Percentiles rank a stretch among this genome's conserved stretches.
Conservation (phyloP, 2,888 invertebrate species). For the Poecilus cupreus region DNA sequence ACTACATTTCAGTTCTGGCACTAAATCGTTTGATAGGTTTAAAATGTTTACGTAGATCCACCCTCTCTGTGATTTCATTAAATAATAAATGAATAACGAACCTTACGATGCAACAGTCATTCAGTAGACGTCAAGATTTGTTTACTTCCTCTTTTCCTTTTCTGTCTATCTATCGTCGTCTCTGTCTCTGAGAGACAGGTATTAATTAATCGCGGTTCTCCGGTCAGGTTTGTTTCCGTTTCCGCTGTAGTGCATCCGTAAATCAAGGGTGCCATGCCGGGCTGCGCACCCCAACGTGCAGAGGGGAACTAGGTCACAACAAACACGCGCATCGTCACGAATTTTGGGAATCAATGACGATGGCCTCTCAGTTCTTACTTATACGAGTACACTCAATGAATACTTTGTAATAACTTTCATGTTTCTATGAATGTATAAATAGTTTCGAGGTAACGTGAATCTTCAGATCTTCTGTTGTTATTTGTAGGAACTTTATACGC, state of each 20-base stretch:
- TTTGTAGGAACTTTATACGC: no score
- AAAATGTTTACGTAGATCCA: no score
- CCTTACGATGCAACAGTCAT: neutral
- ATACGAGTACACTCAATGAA: no score
- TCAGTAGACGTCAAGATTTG: conserved; percentile 4
- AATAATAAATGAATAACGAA: neutral
- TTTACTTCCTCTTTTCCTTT: neutral
- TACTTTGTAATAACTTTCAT: no score
- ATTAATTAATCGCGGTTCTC: conserved; percentile 53
- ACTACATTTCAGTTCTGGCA: no score
- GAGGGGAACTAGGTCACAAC: conserved; percentile 3
- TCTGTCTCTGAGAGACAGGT: neutral
- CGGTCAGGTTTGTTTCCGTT: conserved; percentile 49
- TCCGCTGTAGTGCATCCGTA: conserved; percentile 44
- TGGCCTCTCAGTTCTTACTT: no score
- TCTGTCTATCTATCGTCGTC: conserved; percentile 2
- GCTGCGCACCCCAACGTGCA: neutral
- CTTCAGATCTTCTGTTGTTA: no score
- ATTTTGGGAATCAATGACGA: conserved; percentile 35
- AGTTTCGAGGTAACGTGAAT: no score
- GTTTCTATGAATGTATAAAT: no score
- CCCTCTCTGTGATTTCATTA: neutral
- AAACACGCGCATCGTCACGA: neutral
- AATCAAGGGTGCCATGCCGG: conserved; percentile 27
- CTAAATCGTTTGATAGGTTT: no score